These are phyloP conservation scores for Otolemur garnettii DNA, from an alignment of 2,113 vertebrate genomes.

Conservation along the genomic window DNA sequence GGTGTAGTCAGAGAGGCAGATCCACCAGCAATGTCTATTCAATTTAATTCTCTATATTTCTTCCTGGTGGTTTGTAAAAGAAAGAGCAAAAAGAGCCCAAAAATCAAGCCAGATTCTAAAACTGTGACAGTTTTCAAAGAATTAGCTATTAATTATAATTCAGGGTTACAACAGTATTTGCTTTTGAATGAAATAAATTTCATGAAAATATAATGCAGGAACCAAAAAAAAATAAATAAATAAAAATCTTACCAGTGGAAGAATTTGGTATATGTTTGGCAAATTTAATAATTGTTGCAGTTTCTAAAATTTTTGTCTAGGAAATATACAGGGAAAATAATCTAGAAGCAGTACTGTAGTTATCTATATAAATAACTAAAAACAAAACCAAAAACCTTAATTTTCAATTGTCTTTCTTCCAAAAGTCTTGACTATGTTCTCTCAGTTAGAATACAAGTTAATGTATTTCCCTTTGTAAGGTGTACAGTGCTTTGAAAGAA, in stretches of 20 bases:
- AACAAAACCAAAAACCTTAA: constrained; percentile 41
- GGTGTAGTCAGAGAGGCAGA: neutral
- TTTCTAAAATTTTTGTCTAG: constrained; percentile 39
- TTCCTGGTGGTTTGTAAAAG: neutral
- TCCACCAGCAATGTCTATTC: neutral
- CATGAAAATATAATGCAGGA: constrained; percentile 53
- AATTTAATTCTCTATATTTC: constrained; percentile 16
- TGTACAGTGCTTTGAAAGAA: constrained; percentile 26
- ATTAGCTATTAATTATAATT: constrained; percentile 62
- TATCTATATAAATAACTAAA: neutral
- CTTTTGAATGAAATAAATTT: constrained; percentile 66
- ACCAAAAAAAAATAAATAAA: neutral
- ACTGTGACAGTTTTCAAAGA: constrained; percentile 7
- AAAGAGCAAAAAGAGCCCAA: neutral
- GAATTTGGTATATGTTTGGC: neutral
- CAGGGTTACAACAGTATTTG: constrained; percentile 52
- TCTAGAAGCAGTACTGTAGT: neutral
- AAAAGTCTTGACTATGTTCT: constrained; percentile 20
- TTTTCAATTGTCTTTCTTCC: constrained; percentile 43
- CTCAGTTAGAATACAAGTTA: neutral
- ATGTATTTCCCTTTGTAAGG: constrained; percentile 2
- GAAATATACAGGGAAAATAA: constrained; percentile 10
- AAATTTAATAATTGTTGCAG: constrained; percentile 7
- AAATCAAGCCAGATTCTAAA: constrained; percentile 46
- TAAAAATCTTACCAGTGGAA: neutral